Percentiles rank a stretch among this genome's conserved stretches.
Evolutionary conservation across 2,888 invertebrate genomes (phyloP).

Genomic region (Ryuthela nishihirai): DNA sequence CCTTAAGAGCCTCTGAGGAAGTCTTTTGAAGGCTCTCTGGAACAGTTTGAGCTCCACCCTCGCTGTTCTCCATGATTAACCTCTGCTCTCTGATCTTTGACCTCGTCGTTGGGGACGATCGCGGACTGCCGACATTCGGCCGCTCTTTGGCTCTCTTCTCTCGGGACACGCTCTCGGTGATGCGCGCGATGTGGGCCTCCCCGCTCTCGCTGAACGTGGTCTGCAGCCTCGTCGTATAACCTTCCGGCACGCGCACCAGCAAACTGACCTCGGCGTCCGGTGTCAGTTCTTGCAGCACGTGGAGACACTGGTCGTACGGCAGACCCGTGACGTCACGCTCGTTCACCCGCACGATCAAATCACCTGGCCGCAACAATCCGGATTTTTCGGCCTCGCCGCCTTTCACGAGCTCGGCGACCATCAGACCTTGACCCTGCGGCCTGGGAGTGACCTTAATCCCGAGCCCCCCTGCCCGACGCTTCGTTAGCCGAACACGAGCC

Average conservation of each 20-base stretch:
- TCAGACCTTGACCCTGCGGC: slow-evolving; percentile 44
- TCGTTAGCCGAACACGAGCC: slow-evolving; percentile 45
- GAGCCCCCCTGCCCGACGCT: slow-evolving; percentile 46
- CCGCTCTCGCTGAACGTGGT: slow-evolving; percentile 48
- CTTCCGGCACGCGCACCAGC: slow-evolving; percentile 47
- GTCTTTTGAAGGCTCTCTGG: no score
- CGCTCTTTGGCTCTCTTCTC: slow-evolving; percentile 31
- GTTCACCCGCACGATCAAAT: slow-evolving; percentile 48
- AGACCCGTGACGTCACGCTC: slow-evolving; percentile 46
- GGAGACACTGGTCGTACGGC: slow-evolving; percentile 46
- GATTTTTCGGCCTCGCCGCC: slow-evolving; percentile 49
- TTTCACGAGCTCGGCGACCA: slow-evolving; percentile 46
- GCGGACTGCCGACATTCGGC: no score
- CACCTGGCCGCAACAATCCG: slow-evolving; percentile 48
- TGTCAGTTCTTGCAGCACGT: slow-evolving; percentile 44
- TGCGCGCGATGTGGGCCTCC: slow-evolving; percentile 45
- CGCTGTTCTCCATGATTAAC: no score
- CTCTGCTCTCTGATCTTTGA: no score
- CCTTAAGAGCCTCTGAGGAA: no score
- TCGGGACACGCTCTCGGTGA: slow-evolving; percentile 45
- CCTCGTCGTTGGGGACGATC: no score
- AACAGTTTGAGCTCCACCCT: no score
- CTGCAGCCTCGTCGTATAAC: slow-evolving; percentile 47
- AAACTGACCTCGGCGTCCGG: slow-evolving; percentile 44
- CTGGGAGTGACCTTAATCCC: slow-evolving; percentile 48